Conservation (phyloP, 2,888 invertebrate genomes). For the Unio delphinus region DNA sequence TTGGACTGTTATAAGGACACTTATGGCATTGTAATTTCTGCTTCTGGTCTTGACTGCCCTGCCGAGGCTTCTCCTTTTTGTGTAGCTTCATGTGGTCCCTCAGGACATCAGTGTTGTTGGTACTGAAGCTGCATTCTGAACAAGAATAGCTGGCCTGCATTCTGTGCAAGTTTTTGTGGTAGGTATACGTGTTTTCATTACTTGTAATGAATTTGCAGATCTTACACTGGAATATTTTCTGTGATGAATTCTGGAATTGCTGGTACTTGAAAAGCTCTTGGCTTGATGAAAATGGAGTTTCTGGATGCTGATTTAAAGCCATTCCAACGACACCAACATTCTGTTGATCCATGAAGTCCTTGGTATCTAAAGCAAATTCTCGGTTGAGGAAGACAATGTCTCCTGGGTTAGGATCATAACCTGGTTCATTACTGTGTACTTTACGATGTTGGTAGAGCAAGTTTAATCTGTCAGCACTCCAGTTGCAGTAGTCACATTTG, state of each 20-base stretch:
- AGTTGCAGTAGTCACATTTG: conserved; percentile 65
- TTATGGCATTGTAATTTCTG: conserved; percentile 37
- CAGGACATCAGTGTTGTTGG: conserved; percentile 42
- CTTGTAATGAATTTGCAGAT: conserved; percentile 55
- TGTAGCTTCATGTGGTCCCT: conserved; percentile 52
- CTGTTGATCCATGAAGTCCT: conserved; percentile 14
- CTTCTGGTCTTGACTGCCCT: conserved; percentile 12
- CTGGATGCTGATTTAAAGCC: conserved; percentile 12
- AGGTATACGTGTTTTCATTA: conserved; percentile 43
- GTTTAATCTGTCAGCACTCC: conserved; percentile 61
- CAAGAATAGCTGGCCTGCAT: conserved; percentile 53
- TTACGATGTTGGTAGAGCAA: conserved; percentile 60
- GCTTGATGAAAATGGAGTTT: conserved; percentile 13
- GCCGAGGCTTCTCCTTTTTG: conserved; percentile 28
- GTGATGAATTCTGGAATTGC: conserved; percentile 20
- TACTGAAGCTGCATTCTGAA: conserved; percentile 53
- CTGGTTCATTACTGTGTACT: conserved; percentile 50
- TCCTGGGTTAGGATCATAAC: conserved; percentile 45
- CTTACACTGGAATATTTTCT: conserved; percentile 45
- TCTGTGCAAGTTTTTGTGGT: conserved; percentile 54
- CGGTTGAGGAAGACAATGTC: conserved; percentile 56
- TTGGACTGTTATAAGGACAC: conserved; percentile 50
- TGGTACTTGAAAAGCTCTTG: conserved; percentile 14
- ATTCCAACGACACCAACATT: conserved; percentile 12
- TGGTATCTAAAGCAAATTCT: conserved; percentile 51